A percentile compares a stretch with the other conserved stretches of the same genome.
Conservation (phyloP, 1,140 invertebrate genomes). For the Ridgeia piscesae region DNA sequence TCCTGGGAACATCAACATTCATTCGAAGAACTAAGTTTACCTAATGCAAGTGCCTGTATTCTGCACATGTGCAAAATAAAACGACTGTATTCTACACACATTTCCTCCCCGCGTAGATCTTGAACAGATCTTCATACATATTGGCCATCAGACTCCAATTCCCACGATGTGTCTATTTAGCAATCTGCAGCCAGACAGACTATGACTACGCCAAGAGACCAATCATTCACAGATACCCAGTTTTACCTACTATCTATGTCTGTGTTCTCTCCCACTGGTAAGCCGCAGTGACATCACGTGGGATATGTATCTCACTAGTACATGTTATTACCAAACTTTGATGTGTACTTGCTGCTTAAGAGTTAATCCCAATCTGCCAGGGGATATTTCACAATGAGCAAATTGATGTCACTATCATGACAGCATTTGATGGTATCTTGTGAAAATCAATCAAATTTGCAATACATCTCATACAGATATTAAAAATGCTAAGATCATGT, state of each 20-base stretch:
- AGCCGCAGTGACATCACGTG: neutral
- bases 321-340: neutral
- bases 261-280: neutral
- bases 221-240: neutral
- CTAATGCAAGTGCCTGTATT: neutral
- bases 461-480: neutral
- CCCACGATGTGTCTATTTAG: neutral
- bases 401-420: neutral
- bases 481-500: neutral
- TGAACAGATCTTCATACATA: neutral
- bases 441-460: neutral
- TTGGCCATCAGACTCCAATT: neutral
- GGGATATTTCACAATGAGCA: neutral
- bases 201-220: neutral
- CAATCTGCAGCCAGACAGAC: neutral
- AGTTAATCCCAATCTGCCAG: neutral
- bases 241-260: neutral
- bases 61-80: neutral
- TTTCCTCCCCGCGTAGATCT: neutral
- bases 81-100: neutral
- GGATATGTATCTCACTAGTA: neutral
- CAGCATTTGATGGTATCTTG: neutral
- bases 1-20: neutral
- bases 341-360: neutral
- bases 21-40: neutral